These are phyloP conservation scores for Lissocephala sabroskyi DNA, from an alignment of 2,888 invertebrate genomes.

Conservation along the genomic window DNA sequence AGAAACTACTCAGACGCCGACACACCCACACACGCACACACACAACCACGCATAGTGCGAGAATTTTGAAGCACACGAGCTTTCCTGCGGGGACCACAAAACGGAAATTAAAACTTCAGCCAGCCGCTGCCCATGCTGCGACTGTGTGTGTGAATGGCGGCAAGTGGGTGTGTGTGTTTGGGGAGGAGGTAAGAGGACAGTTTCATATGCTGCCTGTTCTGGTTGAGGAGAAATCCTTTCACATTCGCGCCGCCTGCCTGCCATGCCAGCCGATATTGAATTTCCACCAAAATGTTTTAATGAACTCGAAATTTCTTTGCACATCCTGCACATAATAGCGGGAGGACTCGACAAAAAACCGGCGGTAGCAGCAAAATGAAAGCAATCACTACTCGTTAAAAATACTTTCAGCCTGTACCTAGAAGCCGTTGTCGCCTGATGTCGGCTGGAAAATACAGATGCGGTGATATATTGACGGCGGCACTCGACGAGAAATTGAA, in stretches of 20 bases:
- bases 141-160: slow-evolving; percentile 3
- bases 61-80: slow-evolving; percentile 18
- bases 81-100: slow-evolving; percentile 25
- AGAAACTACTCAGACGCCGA: background rate
- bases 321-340: slow-evolving; percentile 10
- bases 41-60: slow-evolving; percentile 1
- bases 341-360: background rate
- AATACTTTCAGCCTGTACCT: too few species aligned
- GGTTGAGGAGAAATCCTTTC: slow-evolving; percentile 3
- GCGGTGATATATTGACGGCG: too few species aligned
- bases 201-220: too few species aligned
- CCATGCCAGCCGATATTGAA: slow-evolving; percentile 16
- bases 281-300: slow-evolving; percentile 25
- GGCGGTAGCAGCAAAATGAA: too few species aligned
- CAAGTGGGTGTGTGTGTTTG: too few species aligned
- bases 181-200: too few species aligned
- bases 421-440: too few species aligned
- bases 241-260: background rate
- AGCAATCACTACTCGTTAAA: too few species aligned
- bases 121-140: slow-evolving; percentile 8
- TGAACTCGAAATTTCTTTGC: slow-evolving; percentile 26
- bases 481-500: too few species aligned
- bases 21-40: slow-evolving; percentile 6
- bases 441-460: too few species aligned
- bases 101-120: slow-evolving; percentile 44